A percentile compares a stretch with the other conserved stretches of the same genome.
phyloP scores from a whole-genome alignment of 2,888 invertebrate genomes.

The Caenorhabditis imperialis region DNA sequence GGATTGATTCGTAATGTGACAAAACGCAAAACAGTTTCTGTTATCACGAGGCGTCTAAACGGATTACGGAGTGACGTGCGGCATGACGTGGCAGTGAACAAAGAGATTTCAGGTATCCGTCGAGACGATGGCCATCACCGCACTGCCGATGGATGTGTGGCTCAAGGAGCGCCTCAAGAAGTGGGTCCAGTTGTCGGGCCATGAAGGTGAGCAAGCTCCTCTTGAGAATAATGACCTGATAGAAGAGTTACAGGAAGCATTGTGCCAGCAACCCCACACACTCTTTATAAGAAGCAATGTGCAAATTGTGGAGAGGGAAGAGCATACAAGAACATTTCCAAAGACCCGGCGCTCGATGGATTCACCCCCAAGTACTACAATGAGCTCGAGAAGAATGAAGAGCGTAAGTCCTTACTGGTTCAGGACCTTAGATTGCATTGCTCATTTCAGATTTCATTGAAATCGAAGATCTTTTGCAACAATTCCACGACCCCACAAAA shows the following conservation, averaged over 20 bases:
- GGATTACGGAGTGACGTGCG: not conserved
- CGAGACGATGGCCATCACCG: conserved; percentile 78
- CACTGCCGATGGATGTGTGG: conserved; percentile 77
- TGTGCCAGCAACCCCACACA: conserved; percentile 77
- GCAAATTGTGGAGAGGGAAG: conserved; percentile 79
- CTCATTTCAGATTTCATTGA: conserved; percentile 87
- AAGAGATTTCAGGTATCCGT: conserved; percentile 70
- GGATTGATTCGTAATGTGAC: too few species aligned
- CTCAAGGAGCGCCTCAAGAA: conserved; percentile 77
- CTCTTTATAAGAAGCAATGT: conserved; percentile 78
- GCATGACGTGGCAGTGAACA: conserved; percentile 7
- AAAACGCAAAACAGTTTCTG: too few species aligned
- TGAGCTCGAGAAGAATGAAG: conserved; percentile 80
- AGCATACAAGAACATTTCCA: conserved; percentile 79
- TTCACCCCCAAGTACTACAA: conserved; percentile 80
- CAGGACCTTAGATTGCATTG: too few species aligned
- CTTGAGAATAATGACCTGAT: too few species aligned
- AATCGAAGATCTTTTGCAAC: conserved; percentile 91
- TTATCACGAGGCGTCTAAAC: too few species aligned
- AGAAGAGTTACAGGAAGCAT: conserved; percentile 66
- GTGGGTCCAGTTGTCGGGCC: conserved; percentile 76
- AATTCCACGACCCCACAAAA: conserved; percentile 90
- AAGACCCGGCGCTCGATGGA: conserved; percentile 68
- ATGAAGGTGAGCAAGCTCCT: conserved; percentile 65
- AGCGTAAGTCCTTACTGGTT: too few species aligned